Evolutionary conservation across 2,797 vertebrate species (phyloP), one percentile per base, ranked within the genome.

Genomic region (Labeo calbasu): DNA sequence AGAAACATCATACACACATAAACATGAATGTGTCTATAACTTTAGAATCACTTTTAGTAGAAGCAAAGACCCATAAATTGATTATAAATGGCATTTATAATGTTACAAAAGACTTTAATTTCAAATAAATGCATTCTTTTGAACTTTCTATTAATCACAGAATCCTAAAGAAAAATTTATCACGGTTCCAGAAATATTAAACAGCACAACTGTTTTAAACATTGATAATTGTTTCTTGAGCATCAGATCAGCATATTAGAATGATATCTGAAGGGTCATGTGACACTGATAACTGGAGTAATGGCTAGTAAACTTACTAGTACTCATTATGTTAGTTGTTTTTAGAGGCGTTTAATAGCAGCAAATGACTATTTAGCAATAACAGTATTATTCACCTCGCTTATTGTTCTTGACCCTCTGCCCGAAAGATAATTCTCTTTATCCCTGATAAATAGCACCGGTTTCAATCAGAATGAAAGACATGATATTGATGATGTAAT

Each of bases 401-500:
- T 8, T 71, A 40, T 55, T 83, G 63, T 13, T 69, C 40, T 70
- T 78, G 19, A 77, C 65, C 43, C 28, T 76, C 21, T 25, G 21
- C 50, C 53, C 0, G 2, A 61, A n/a, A 78, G 19, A 78, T 50
- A 32, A 77, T 77, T 76, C 2, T 40, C 11, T 71, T 25, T 84
- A 25, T 15, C 14, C 13, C 72, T 61, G 21, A 79, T 63, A 50
- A 77, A 83, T 46, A 77, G 57, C 12, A 11, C 50, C 28, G 53
- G 57, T 69, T 77, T 87, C 73, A 82, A 82, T 90, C 82, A 59
- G 73, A 57, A 72, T 57, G 36, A 77, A 70, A 88, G 14, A 50
- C 12, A 23, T 80, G 63, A 25, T 85, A 88, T 84, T 84, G 84
- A 84, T 87, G 84, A 86, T 84, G 70, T 70, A 87, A 88, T 79